phyloP scores from a whole-genome alignment of 2,888 invertebrate species.

The Eulithis prunata region DNA sequence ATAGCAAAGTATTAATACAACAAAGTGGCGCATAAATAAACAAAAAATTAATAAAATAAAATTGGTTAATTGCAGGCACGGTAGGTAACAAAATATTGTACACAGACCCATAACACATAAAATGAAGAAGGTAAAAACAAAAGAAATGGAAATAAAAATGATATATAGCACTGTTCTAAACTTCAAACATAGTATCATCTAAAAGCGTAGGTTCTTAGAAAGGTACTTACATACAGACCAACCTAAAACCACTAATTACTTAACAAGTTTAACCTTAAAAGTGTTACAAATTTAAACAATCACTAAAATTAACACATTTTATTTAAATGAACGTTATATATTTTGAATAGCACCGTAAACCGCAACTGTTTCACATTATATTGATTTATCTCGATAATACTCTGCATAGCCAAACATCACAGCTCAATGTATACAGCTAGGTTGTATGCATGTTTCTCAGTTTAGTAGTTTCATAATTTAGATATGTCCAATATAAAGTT shows the following conservation, averaged over 20 bases:
- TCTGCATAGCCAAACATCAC: constrained; percentile 6
- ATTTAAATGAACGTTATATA: neutral
- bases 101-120: too few relatives aligned
- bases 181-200: neutral
- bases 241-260: neutral
- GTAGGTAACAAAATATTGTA: too few relatives aligned
- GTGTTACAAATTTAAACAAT: neutral
- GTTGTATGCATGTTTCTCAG: neutral
- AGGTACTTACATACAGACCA: neutral
- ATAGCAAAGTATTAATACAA: neutral
- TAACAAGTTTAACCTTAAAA: neutral
- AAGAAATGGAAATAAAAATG: too few relatives aligned
- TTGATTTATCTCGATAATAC: constrained; percentile 12
- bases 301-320: neutral
- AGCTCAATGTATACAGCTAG: constrained; percentile 10
- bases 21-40: too few relatives aligned
- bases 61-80: too few relatives aligned
- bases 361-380: constrained; percentile 17
- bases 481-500: too few relatives aligned
- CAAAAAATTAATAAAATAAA: too few relatives aligned
- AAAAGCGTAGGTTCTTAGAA: neutral
- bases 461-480: neutral
- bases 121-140: too few relatives aligned
- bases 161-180: neutral
- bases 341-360: constrained; percentile 6